A percentile compares a stretch with the other conserved stretches of the same genome.
phyloP scores from a whole-genome alignment of 2,797 vertebrate genomes.

The Mus spretus region DNA sequence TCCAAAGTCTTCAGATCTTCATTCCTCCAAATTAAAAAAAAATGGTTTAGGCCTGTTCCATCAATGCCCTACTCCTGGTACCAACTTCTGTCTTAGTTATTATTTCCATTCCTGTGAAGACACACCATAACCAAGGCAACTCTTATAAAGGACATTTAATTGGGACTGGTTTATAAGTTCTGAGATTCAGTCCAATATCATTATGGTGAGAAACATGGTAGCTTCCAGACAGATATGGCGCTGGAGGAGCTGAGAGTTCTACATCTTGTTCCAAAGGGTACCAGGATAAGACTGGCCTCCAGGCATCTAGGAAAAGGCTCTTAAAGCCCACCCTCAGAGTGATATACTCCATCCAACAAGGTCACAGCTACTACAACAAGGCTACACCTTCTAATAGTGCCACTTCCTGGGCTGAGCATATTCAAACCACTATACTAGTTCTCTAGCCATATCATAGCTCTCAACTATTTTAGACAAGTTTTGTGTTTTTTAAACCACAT shows the following conservation, averaged over 20 bases:
- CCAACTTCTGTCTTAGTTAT: not conserved
- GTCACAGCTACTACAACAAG: not conserved
- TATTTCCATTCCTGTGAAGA: not conserved
- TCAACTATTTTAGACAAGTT: not conserved
- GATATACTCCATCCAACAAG: not conserved
- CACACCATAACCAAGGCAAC: not conserved
- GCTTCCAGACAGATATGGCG: not conserved
- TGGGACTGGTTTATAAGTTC: not conserved
- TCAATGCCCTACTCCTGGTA: not conserved
- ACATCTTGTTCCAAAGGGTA: not conserved
- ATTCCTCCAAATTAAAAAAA: not conserved
- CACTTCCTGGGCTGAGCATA: not conserved
- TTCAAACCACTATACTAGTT: not conserved
- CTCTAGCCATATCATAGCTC: not conserved
- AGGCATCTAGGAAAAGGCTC: not conserved
- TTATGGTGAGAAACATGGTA: not conserved
- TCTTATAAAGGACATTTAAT: not conserved
- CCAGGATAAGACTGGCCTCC: not conserved
- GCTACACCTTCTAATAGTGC: not conserved
- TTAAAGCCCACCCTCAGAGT: not conserved
- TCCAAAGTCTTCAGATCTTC: not conserved
- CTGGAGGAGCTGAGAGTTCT: not conserved
- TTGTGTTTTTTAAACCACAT: conserved; percentile 8
- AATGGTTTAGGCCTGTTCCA: not conserved
- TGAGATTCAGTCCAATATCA: not conserved